Evolutionary conservation across 2,113 vertebrate species (phyloP).

Genomic region (Sminthopsis crassicaudata): DNA sequence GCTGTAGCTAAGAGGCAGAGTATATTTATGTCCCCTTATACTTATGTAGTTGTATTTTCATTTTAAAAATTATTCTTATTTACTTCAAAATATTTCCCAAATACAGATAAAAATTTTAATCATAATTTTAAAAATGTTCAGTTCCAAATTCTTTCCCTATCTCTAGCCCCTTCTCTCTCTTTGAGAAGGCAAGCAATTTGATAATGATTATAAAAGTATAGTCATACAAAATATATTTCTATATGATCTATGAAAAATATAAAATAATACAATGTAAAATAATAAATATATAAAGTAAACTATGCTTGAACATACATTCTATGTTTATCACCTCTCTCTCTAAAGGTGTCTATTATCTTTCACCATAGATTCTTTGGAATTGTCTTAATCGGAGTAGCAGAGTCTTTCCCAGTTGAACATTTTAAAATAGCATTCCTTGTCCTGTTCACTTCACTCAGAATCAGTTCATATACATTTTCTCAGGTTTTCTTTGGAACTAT

Average conservation of each 20-base stretch:
- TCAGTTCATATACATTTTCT: background rate
- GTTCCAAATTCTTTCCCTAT: background rate
- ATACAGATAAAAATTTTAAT: background rate
- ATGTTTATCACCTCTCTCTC: background rate
- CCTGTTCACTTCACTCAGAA: background rate
- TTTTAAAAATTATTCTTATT: background rate
- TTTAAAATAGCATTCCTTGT: background rate
- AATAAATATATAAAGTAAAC: background rate
- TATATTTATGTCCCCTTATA: conserved; percentile 6
- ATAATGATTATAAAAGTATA: too few species aligned
- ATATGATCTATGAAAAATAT: background rate
- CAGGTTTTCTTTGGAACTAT: background rate
- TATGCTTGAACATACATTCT: background rate
- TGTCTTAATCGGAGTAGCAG: background rate
- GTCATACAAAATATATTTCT: background rate
- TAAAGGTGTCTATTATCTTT: background rate
- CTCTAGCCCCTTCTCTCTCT: background rate
- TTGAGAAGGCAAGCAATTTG: background rate
- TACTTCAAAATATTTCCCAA: background rate
- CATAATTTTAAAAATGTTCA: background rate
- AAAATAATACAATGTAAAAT: background rate
- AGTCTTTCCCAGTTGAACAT: background rate
- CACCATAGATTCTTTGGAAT: background rate
- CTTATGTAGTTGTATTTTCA: conserved; percentile 5
- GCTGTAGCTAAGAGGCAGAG: background rate